Evolutionary conservation across 2,113 vertebrate genomes (phyloP).

Genomic region (Alectura lathami): DNA sequence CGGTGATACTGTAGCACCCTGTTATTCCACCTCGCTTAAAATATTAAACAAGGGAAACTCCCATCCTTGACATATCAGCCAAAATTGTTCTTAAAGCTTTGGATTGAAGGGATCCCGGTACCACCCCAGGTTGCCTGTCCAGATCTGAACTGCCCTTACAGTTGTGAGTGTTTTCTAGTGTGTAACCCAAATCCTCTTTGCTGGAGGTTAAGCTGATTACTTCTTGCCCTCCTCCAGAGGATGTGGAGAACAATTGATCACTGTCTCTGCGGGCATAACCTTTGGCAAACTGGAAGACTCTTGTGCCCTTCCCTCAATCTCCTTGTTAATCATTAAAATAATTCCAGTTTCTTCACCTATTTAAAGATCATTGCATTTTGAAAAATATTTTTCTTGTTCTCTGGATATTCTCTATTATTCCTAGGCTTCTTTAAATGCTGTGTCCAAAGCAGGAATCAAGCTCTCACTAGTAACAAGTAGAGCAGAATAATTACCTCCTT

Average conservation of each 20-base stretch:
- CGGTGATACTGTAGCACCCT: background rate
- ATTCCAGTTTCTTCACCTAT: background rate
- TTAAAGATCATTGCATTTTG: background rate
- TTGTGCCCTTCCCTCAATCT: background rate
- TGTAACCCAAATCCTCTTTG: slow-evolving; percentile 33
- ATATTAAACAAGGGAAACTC: background rate
- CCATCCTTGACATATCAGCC: background rate
- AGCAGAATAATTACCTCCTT: slow-evolving; percentile 59
- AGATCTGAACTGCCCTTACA: background rate
- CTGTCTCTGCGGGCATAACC: background rate
- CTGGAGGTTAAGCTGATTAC: slow-evolving; percentile 29
- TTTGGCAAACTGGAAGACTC: background rate
- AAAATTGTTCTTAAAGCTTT: background rate
- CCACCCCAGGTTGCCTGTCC: background rate
- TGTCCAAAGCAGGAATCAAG: background rate
- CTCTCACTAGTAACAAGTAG: slow-evolving; percentile 30
- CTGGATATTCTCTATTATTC: background rate
- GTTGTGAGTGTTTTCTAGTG: background rate
- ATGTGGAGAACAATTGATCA: background rate
- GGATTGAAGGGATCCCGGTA: background rate
- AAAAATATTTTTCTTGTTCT: background rate
- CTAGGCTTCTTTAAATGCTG: background rate
- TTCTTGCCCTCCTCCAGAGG: background rate
- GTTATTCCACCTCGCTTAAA: background rate
- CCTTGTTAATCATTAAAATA: background rate